Evolutionary conservation across 2,113 vertebrate species (phyloP).

Genomic region (Festucalex cinctus): DNA sequence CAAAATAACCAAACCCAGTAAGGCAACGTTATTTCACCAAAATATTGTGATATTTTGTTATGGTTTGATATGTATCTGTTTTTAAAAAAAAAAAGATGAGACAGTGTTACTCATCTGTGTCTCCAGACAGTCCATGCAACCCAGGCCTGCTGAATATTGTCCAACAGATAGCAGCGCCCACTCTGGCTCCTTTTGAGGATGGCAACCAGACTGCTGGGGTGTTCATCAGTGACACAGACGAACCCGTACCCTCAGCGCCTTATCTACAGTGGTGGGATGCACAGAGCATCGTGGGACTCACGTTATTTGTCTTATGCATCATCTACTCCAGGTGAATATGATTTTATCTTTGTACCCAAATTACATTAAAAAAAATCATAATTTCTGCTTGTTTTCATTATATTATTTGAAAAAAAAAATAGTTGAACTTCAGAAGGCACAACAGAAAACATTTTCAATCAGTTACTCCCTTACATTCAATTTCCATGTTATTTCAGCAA

Average conservation of each 20-base stretch:
- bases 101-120: not conserved
- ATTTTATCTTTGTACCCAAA: too few species aligned
- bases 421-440: too few species aligned
- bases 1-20: too few species aligned
- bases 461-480: too few species aligned
- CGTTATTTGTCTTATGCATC: conserved; percentile 85
- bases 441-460: too few species aligned
- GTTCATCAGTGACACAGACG: conserved; percentile 53
- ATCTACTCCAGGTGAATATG: conserved; percentile 81
- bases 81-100: not conserved
- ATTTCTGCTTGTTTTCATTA: too few species aligned
- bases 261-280: conserved; percentile 82
- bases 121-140: conserved; percentile 83
- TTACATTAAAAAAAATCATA: too few species aligned
- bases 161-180: conserved; percentile 71
- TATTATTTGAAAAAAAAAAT: too few species aligned
- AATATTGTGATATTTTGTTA: too few species aligned
- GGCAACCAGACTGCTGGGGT: conserved; percentile 77
- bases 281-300: conserved; percentile 80
- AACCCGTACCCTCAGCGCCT: conserved; percentile 57
- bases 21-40: too few species aligned
- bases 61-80: too few species aligned
- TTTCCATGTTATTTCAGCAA: too few species aligned
- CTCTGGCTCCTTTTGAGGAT: conserved; percentile 49
- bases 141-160: conserved; percentile 85